Base-by-base conservation (phyloP, 2,797 vertebrate genomes). In the Hydrophis major region DNA sequence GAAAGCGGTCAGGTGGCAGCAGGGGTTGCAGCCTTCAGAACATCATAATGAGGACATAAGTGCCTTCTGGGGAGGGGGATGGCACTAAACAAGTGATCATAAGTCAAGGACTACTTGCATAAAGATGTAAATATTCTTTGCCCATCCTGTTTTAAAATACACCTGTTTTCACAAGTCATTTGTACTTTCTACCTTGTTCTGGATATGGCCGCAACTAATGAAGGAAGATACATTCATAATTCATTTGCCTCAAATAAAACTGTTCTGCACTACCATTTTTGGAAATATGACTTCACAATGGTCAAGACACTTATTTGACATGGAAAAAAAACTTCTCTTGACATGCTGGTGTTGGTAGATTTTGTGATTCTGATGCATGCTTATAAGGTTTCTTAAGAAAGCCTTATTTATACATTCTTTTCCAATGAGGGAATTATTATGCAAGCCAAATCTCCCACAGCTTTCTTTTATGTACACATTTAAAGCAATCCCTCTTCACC, bases 251-350 rank as follows among this genome's bases (percentile, higher is more conserved):
- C 91, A 57, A n/a, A 57, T 47, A 92, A 6, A 96, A 89, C 6
- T 13, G 6, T 7, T 91, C n/a, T 88, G 86, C 37, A 47, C 74
- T 83, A 12, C 20, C 74, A 47, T 83, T 83, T 83, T 47, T 57
- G 87, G 87, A 28, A 88, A 37, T 57, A 32, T 88, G 87, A 88
- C 87, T 32, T 55, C 55, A 55, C 11, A 92, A 27, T 63, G 89
- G 89, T 95, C 92, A 94, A 94, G 78, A 91, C 6, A 4, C 55
- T 95, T 89, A 90, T 27, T 89, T 93, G 25, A 94, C 88, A 22
- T 25, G 14, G 22, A 2, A 74, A 94, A 86, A 87, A 94, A 16
- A 56, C 57, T 59, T 83, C 0, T 20, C 47, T 86, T 56, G 92
- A 95, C 42, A 1, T 91, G 91, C 59, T 89, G 92, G 37, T 93